phyloP scores from a whole-genome alignment of 2,113 vertebrate species.

The Epinephelus lanceolatus region DNA sequence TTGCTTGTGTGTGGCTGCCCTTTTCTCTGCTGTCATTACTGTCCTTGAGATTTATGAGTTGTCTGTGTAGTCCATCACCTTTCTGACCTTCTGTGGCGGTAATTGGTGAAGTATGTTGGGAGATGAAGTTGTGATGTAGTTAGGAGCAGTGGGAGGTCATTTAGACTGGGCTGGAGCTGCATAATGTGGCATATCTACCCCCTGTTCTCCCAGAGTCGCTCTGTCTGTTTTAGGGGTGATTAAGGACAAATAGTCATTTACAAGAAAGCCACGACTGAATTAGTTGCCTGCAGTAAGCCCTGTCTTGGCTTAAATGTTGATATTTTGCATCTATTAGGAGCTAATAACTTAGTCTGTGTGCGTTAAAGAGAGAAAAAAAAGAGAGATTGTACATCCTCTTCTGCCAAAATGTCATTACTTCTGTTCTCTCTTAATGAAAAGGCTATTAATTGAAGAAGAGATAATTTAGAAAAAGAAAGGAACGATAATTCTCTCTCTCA shows the following conservation, averaged over 20 bases:
- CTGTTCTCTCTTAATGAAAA: slow-evolving; percentile 54
- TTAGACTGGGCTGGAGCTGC: slow-evolving; percentile 47
- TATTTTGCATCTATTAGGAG: slow-evolving; percentile 59
- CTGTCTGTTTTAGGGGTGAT: slow-evolving; percentile 61
- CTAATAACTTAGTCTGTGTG: slow-evolving; percentile 23
- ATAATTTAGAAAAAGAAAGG: slow-evolving; percentile 55
- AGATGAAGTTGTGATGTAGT: slow-evolving; percentile 71
- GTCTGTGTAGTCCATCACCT: slow-evolving; percentile 61
- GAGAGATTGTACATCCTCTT: slow-evolving; percentile 8
- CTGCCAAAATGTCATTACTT: slow-evolving; percentile 61
- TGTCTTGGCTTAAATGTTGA: slow-evolving; percentile 50
- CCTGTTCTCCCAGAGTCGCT: slow-evolving; percentile 52
- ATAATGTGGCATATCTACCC: slow-evolving; percentile 72
- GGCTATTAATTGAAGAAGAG: slow-evolving; percentile 49
- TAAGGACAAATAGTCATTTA: slow-evolving; percentile 66
- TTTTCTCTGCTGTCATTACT: slow-evolving; percentile 68
- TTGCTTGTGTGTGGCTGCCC: slow-evolving; percentile 48
- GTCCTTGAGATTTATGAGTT: slow-evolving; percentile 75
- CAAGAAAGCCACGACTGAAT: slow-evolving; percentile 49
- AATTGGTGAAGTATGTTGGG: slow-evolving; percentile 71
- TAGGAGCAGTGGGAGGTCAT: slow-evolving; percentile 52
- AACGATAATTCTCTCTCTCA: slow-evolving; percentile 41
- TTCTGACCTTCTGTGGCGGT: slow-evolving; percentile 66
- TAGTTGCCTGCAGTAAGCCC: slow-evolving; percentile 43
- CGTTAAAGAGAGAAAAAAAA: slow-evolving; percentile 17